Evolutionary conservation across 1,140 invertebrate genomes (phyloP).

Genomic region (Magallana gigas): DNA sequence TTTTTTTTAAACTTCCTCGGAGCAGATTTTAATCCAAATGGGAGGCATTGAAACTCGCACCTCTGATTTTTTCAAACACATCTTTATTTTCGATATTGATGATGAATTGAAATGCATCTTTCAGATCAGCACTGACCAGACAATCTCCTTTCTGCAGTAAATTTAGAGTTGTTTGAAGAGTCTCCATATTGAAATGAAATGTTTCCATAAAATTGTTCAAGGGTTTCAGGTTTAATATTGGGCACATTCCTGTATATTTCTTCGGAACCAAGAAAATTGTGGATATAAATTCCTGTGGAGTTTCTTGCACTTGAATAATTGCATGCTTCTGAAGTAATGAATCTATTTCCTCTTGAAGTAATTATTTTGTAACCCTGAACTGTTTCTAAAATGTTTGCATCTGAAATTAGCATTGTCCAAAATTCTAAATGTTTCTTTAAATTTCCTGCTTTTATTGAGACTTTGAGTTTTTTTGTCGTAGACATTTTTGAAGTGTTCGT

Average conservation of each 20-base stretch:
- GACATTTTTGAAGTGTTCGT: slow-evolving; percentile 2
- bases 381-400: slow-evolving; percentile 8
- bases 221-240: slow-evolving; percentile 50
- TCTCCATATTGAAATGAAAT: slow-evolving; percentile 54
- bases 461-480: neutral
- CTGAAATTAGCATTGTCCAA: slow-evolving; percentile 25
- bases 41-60: slow-evolving; percentile 45
- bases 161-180: slow-evolving; percentile 17
- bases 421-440: neutral
- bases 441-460: neutral
- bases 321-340: slow-evolving; percentile 45
- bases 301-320: neutral
- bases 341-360: slow-evolving; percentile 42
- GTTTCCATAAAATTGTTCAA: slow-evolving; percentile 49
- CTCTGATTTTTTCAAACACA: slow-evolving; percentile 29
- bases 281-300: slow-evolving; percentile 33
- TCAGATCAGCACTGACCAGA: slow-evolving; percentile 45
- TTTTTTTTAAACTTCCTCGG: slow-evolving; percentile 45
- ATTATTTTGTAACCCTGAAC: slow-evolving; percentile 19
- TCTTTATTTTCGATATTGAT: slow-evolving; percentile 28
- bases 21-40: slow-evolving; percentile 45
- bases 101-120: slow-evolving; percentile 50
- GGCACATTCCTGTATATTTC: slow-evolving; percentile 45
- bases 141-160: slow-evolving; percentile 45
- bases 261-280: slow-evolving; percentile 52